Conservation (phyloP, 2,888 invertebrate genomes). For the Hirudinaria manillensis region DNA sequence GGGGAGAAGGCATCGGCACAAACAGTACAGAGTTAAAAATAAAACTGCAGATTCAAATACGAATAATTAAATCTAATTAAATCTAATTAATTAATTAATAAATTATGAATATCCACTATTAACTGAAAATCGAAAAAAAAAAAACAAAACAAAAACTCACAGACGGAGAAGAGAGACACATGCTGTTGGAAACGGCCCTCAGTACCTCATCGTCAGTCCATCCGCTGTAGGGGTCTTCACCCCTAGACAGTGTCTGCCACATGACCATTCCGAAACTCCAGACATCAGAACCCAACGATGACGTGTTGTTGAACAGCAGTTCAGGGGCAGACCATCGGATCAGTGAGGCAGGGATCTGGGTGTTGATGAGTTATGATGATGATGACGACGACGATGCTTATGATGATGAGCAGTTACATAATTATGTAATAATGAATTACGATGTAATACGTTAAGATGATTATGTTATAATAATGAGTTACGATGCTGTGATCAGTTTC, state of each 20-base stretch:
- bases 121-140: too few relatives aligned
- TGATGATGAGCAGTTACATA: not conserved
- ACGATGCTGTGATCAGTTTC: too few relatives aligned
- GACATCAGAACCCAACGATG: conserved; percentile 12
- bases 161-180: conserved; percentile 30
- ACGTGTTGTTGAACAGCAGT: not conserved
- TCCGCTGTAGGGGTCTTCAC: conserved; percentile 25
- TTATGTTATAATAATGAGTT: not conserved
- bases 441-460: not conserved
- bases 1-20: too few relatives aligned
- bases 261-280: conserved; percentile 25
- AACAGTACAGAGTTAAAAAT: too few relatives aligned
- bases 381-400: too few relatives aligned
- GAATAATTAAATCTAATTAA: too few relatives aligned
- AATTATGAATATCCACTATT: too few relatives aligned
- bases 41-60: too few relatives aligned
- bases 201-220: conserved; percentile 27
- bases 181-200: conserved; percentile 17
- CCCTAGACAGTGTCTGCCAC: conserved; percentile 7
- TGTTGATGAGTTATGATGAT: not conserved
- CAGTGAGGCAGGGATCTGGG: conserved; percentile 10
- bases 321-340: conserved; percentile 26
- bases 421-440: not conserved
- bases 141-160: too few relatives aligned
- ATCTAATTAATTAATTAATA: too few relatives aligned